Base-by-base conservation (phyloP, 2,113 vertebrate genomes). In the Microcebus ravelobensis region DNA sequence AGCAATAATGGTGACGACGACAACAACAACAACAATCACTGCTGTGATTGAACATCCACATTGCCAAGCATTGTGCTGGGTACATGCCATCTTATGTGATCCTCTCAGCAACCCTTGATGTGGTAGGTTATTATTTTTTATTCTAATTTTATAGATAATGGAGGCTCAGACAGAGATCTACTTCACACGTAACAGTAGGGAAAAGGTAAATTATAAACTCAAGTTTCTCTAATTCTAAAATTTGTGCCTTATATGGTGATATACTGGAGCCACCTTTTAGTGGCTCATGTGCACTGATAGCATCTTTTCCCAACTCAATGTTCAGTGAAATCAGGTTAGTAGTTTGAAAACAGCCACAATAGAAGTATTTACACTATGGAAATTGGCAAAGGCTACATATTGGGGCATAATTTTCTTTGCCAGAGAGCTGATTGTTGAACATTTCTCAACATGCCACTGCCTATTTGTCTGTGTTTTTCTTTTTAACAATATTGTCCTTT, bases 61-160 rank as follows among this genome's bases (percentile, higher is more conserved):
- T 77, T 61, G 9, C 42, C n/a, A 13, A 34, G 42, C 15, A 89
- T 80, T 73, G 8, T 68, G 23, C 14, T 59, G 70, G 14, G 42
- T 91, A 27, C 1, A 13, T 20, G 71, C 12, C 10, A 77, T 59
- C 29, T 36, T 88, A 73, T 36, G 76, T 91, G 71, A 79, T 52
- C 61, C 31, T 90, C 31, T 42, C 34, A 79, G 67, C 20, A 88
- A 48, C 14, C 0, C 1, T 67, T 6, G 29, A 45, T 65, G 39
- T 52, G 76, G 39, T 52, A 80, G 25, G 31, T 82, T 88, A 87
- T 80, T 80, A 73, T 77, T 95, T 87, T 91, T 94, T 80, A 45
- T 79, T 68, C 42, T 29, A 61, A 82, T 77, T 85, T 95, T 91
- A 83, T 48, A 77, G 42, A 68, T 55, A 63, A 79, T 68, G 25